Base-by-base conservation (phyloP, 2,113 vertebrate genomes). In the Kobus ellipsiprymnus region DNA sequence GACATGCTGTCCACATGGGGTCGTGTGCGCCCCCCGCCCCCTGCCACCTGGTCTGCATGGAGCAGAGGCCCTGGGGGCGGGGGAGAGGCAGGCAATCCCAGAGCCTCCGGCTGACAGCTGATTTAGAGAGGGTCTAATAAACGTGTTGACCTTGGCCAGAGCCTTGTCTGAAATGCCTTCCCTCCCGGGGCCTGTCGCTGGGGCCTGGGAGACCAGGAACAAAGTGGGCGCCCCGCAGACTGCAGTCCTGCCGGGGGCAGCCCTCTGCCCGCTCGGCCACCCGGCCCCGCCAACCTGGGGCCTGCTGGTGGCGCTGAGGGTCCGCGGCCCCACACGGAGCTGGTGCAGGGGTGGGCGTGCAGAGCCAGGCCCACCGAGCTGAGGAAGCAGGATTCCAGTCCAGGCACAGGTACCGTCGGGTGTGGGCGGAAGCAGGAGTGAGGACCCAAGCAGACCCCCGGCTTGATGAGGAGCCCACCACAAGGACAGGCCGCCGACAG, bases 281-380 rank as follows among this genome's bases (percentile, higher is more conserved):
- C 11, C 5, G 1, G 12, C n/a, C 36, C 23, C 1, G 19, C 30
- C 29, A n/a, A 16, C 27, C 40, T 7, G 8, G 40, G 6, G 23
- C n/a, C 40, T 0, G 3, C 16, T 23, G 4, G 17, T 17, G 15
- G 54, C 3, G 6, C 64, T 21, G 15, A 11, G 17, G 10, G 62
- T 19, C 62, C 3, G 17, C 0, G 14, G 23, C 64, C 46, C 23
- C 16, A 5, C 17, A 0, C 1, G 17, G 50, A 57, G 67, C 67
- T 54, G 7, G 8, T 13, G 50, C 17, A 29, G 27, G 33, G 6
- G 1, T 9, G 64, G 27, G 85, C 3, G 0, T 1, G 46, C 46
- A 36, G 60, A 7, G 6, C 33, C 71, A 25, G 71, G 40, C 40
- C 23, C 40, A 2, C 11, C 0, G 21, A 23, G 36, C 30, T 33